Evolutionary conservation across 2,888 invertebrate genomes (phyloP).

Genomic region (Sinelater perroti): DNA sequence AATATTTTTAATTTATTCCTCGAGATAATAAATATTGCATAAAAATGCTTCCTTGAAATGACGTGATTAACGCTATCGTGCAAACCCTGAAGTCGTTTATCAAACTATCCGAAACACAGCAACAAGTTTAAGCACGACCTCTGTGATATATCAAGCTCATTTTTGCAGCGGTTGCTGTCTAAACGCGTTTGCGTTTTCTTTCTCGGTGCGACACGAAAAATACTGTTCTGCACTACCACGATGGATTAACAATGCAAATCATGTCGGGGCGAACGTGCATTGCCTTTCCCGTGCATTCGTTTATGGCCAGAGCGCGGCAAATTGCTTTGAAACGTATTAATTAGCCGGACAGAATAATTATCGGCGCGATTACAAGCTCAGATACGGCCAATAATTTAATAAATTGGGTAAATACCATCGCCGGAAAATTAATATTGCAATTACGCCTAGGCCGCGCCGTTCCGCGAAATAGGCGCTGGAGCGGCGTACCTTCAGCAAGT

Average conservation of each 20-base stretch:
- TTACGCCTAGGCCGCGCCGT: conserved; percentile 9
- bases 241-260: neutral
- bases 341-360: conserved; percentile 15
- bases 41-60: too few species aligned
- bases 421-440: conserved; percentile 16
- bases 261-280: neutral
- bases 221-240: neutral
- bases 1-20: too few species aligned
- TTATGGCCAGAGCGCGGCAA: conserved; percentile 3
- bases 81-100: too few species aligned
- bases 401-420: conserved; percentile 18
- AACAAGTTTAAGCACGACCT: too few species aligned
- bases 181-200: too few species aligned
- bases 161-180: too few species aligned
- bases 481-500: conserved; percentile 6
- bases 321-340: conserved; percentile 19
- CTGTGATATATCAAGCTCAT: too few species aligned
- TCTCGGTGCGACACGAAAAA: too few species aligned
- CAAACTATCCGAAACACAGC: too few species aligned
- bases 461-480: conserved; percentile 7
- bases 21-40: too few species aligned
- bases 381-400: conserved; percentile 17
- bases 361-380: conserved; percentile 10
- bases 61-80: too few species aligned
- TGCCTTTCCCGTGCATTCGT: conserved; percentile 10